A percentile compares a stretch with the other conserved stretches of the same genome.
phyloP scores from a whole-genome alignment of 2,113 vertebrate genomes.

The Menura novaehollandiae region DNA sequence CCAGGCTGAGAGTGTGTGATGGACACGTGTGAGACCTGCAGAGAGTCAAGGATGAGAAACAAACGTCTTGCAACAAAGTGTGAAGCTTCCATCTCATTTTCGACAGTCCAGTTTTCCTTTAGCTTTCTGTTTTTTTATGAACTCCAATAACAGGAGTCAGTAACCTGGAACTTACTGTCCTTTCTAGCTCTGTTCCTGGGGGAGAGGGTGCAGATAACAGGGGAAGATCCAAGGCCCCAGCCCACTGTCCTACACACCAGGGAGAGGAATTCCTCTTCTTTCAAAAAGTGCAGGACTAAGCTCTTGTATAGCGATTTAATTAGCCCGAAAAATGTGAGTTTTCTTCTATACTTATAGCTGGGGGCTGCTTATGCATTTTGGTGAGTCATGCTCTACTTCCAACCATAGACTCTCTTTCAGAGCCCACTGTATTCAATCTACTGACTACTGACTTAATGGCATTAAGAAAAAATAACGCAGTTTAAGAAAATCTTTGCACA shows the following conservation, averaged over 20 bases:
- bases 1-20: not conserved
- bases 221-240: not conserved
- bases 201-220: not conserved
- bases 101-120: not conserved
- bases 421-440: not conserved
- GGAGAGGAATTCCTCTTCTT: not conserved
- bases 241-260: not conserved
- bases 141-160: rapidly evolving
- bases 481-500: slow-evolving; percentile 40
- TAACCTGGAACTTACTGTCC: not conserved
- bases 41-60: not conserved
- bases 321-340: not conserved
- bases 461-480: not conserved
- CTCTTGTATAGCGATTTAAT: not conserved
- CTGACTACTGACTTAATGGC: not conserved
- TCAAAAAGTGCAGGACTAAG: not conserved
- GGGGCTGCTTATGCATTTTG: not conserved
- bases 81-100: not conserved
- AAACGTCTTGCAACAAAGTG: not conserved
- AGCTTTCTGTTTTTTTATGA: not conserved
- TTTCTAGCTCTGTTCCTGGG: not conserved
- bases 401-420: not conserved
- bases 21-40: not conserved
- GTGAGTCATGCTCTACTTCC: not conserved
- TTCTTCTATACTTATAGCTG: not conserved